Evolutionary conservation across 37 sponge, comb jelly and placozoan genomes (phyloP).

Genomic region (Dysidea cf. avara): DNA sequence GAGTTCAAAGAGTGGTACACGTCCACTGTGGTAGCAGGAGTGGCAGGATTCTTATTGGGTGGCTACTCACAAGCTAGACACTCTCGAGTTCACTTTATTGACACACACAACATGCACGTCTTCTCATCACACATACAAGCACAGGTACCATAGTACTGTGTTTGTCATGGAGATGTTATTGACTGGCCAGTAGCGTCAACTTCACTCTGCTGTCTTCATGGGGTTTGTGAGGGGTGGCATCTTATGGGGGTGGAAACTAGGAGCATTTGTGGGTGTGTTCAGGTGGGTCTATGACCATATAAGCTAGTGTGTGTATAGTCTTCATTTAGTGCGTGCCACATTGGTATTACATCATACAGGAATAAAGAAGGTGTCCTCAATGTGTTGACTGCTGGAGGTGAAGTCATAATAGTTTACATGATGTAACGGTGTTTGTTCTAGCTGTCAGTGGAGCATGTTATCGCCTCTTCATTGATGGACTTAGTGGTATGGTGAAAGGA

Average conservation of each 20-base stretch:
- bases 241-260: slow-evolving; percentile 27
- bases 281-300: background rate
- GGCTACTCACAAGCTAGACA: slow-evolving; percentile 4
- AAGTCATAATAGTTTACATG: background rate
- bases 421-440: background rate
- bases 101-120: background rate
- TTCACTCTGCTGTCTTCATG: slow-evolving; percentile 6
- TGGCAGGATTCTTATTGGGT: slow-evolving; percentile 15
- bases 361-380: slow-evolving; percentile 27
- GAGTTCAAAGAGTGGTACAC: slow-evolving; percentile 4
- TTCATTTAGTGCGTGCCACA: background rate
- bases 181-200: slow-evolving; percentile 1
- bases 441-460: slow-evolving; percentile 16
- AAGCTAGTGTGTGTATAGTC: too few relatives aligned
- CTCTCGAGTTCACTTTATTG: slow-evolving; percentile 11
- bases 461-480: slow-evolving; percentile 11
- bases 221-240: slow-evolving; percentile 28
- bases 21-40: background rate
- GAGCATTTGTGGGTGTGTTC: slow-evolving; percentile 25
- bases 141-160: slow-evolving; percentile 3
- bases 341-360: slow-evolving; percentile 4
- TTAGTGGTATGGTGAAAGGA: slow-evolving; percentile 6
- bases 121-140: slow-evolving; percentile 29
- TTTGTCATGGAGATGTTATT: background rate
- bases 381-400: slow-evolving; percentile 13